Conservation (phyloP, 1,140 invertebrate genomes). For the Chionoecetes opilio region DNA sequence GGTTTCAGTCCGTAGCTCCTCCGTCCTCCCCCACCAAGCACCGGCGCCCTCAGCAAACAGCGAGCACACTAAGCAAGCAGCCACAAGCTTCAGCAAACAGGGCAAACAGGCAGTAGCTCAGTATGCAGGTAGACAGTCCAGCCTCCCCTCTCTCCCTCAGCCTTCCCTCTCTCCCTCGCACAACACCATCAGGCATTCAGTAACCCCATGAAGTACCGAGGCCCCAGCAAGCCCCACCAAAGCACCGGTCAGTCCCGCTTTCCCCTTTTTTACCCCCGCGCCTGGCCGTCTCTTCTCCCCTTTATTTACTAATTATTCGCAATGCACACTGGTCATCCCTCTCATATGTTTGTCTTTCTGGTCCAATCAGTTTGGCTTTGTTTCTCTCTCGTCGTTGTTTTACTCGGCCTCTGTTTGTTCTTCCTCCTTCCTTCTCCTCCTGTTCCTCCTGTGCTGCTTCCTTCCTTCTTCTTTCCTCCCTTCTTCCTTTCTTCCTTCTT, state of each 20-base stretch:
- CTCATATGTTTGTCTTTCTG: constrained; percentile 73
- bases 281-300: constrained; percentile 63
- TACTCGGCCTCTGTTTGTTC: constrained; percentile 53
- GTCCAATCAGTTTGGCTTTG: constrained; percentile 76
- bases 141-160: not conserved
- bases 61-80: not conserved
- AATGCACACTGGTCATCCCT: constrained; percentile 73
- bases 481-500: not conserved
- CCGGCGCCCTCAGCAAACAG: not conserved
- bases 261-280: not conserved
- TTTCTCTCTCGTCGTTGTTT: constrained; percentile 71
- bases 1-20: not conserved
- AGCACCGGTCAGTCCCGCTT: constrained; percentile 56
- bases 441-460: not conserved
- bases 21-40: not conserved
- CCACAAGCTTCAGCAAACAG: not conserved
- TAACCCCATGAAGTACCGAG: not conserved
- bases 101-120: not conserved
- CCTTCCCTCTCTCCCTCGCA: not conserved
- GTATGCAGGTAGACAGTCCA: not conserved
- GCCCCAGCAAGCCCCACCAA: not conserved
- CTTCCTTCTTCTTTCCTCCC: not conserved
- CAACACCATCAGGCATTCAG: not conserved
- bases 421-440: not conserved
- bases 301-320: constrained; percentile 77